phyloP scores from a whole-genome alignment of 2,888 invertebrate species.

The Pheosia gnoma region DNA sequence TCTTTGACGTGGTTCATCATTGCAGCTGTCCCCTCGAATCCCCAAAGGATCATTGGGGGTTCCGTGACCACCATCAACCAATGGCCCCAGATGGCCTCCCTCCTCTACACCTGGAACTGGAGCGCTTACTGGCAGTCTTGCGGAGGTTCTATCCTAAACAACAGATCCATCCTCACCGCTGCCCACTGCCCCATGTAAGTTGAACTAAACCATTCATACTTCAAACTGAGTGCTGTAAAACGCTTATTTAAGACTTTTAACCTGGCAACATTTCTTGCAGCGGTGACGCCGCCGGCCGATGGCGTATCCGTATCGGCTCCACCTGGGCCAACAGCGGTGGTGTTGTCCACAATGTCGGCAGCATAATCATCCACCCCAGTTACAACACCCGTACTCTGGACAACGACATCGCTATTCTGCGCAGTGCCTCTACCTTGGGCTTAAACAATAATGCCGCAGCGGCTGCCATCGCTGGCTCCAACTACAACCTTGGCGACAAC shows the following conservation, averaged over 20 bases:
- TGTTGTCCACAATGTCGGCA: conserved; percentile 23
- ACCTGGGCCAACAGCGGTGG: conserved; percentile 50
- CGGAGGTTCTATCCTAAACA: conserved; percentile 53
- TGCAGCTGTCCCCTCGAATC: conserved; percentile 30
- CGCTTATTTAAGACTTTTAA: not conserved
- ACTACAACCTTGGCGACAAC: conserved; percentile 52
- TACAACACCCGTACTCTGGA: conserved; percentile 34
- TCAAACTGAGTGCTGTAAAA: not conserved
- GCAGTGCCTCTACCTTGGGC: conserved; percentile 9
- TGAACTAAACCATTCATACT: not conserved
- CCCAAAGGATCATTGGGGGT: conserved; percentile 53
- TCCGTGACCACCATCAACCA: conserved; percentile 38
- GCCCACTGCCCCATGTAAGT: conserved; percentile 56
- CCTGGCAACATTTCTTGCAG: conserved; percentile 28
- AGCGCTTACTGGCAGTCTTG: conserved; percentile 37
- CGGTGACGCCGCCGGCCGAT: conserved; percentile 30
- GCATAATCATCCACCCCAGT: conserved; percentile 38
- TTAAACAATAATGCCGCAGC: conserved; percentile 9
- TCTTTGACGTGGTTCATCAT: not conserved
- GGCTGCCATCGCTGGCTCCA: conserved; percentile 37
- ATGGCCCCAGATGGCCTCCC: conserved; percentile 37
- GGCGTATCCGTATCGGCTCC: conserved; percentile 49
- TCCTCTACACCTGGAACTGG: conserved; percentile 35
- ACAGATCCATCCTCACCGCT: conserved; percentile 49
- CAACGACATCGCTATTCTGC: conserved; percentile 49